phyloP scores from a whole-genome alignment of 1,140 invertebrate species.

The Bombus balteatus region DNA sequence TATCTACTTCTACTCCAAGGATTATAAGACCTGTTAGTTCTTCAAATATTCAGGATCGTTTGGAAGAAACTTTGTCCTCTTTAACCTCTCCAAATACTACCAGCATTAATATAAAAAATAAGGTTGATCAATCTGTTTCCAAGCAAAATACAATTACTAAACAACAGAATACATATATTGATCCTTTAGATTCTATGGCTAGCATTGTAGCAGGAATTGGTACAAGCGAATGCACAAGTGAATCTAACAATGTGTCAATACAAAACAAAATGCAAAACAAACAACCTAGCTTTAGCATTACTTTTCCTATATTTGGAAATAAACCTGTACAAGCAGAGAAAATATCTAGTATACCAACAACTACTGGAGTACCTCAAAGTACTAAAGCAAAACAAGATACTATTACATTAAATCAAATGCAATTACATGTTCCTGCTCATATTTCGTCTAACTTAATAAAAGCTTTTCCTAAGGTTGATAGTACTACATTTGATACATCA shows the following conservation, averaged over 20 bases:
- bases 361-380: constrained; percentile 38
- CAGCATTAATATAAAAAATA: constrained; percentile 33
- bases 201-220: constrained; percentile 77
- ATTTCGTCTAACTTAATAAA: constrained; percentile 17
- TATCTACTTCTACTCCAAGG: constrained; percentile 68
- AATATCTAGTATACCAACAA: constrained; percentile 24
- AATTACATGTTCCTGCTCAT: not conserved
- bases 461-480: constrained; percentile 65
- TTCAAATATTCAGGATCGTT: constrained; percentile 73
- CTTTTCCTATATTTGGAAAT: constrained; percentile 30
- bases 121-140: constrained; percentile 20
- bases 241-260: constrained; percentile 32
- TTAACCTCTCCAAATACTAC: constrained; percentile 62
- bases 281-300: not conserved
- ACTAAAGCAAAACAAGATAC: constrained; percentile 63
- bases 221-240: constrained; percentile 17
- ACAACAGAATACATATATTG: constrained; percentile 52
- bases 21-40: constrained; percentile 73
- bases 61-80: constrained; percentile 76
- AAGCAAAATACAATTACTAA: constrained; percentile 32
- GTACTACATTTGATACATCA: constrained; percentile 62
- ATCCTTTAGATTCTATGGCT: constrained; percentile 75
- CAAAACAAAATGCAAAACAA: constrained; percentile 60
- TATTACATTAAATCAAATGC: constrained; percentile 22
- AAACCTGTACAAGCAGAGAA: constrained; percentile 56